These are phyloP conservation scores for Ivindomyrus marchei DNA, from an alignment of 2,113 vertebrate species.

Conservation along the genomic window DNA sequence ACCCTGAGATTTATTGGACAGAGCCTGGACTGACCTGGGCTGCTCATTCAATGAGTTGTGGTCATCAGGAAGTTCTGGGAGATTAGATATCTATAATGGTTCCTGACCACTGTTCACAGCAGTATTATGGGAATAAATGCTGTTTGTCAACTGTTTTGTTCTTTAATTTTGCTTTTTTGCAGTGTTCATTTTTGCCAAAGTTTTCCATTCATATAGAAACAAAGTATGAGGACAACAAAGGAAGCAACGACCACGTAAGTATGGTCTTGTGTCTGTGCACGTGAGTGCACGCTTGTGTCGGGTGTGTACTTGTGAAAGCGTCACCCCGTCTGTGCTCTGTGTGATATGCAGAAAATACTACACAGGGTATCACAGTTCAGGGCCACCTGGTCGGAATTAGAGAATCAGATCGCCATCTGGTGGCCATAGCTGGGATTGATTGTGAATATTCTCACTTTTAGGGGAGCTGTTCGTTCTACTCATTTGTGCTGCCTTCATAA, in stretches of 20 bases:
- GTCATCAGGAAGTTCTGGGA: not conserved
- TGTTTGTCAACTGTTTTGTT: not conserved
- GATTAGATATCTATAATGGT: not conserved
- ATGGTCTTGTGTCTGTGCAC: constrained; percentile 5
- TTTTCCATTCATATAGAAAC: constrained; percentile 91
- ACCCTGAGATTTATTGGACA: not conserved
- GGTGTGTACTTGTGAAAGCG: not conserved
- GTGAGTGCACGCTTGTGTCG: not conserved
- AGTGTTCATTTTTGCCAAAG: constrained; percentile 88
- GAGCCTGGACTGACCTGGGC: not conserved
- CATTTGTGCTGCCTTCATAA: not conserved
- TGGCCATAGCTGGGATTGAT: not conserved
- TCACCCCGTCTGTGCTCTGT: not conserved
- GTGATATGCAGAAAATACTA: not conserved
- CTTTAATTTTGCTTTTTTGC: constrained; percentile 23
- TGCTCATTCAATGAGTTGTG: not conserved
- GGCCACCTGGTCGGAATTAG: not conserved
- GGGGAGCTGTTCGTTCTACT: not conserved
- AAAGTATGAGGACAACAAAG: constrained; percentile 88
- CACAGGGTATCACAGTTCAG: not conserved
- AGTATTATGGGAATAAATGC: not conserved
- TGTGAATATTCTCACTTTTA: too few relatives aligned
- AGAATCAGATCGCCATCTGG: not conserved
- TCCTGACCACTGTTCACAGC: not conserved
- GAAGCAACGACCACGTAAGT: constrained; percentile 80